Evolutionary conservation across 53 echinoderm and acorn worm species (phyloP).

Genomic region (Zoroaster sp.): DNA sequence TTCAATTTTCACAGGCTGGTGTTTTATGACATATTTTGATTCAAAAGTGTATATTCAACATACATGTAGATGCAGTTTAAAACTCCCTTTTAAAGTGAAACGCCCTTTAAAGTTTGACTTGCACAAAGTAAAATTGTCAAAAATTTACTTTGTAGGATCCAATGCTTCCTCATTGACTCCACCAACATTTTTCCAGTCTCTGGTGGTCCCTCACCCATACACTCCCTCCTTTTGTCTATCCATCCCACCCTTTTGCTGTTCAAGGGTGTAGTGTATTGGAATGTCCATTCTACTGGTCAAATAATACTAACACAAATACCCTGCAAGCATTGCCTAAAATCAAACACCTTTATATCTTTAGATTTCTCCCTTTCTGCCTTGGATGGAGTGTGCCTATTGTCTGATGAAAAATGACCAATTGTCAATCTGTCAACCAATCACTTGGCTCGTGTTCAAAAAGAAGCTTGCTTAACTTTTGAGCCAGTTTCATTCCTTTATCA

Average conservation of each 20-base stretch:
- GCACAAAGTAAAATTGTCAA: too few species aligned
- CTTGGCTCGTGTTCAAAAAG: not conserved
- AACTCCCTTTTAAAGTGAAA: too few species aligned
- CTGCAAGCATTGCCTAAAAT: not conserved
- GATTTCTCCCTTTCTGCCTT: not conserved
- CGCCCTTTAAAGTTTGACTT: too few species aligned
- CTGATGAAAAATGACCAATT: constrained; percentile 6
- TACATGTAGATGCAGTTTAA: too few species aligned
- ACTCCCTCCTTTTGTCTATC: not conserved
- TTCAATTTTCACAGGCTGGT: too few species aligned
- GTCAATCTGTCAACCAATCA: constrained; percentile 16
- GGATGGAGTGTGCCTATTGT: constrained; percentile 11
- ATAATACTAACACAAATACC: not conserved
- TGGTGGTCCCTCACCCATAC: not conserved
- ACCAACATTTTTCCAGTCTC: not conserved
- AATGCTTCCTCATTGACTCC: not conserved
- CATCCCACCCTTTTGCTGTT: not conserved
- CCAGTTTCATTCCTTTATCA: not conserved
- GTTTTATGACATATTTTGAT: too few species aligned
- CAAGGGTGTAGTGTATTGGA: constrained; percentile 18
- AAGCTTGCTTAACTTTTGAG: not conserved
- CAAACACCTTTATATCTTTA: constrained; percentile 12
- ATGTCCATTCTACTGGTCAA: constrained; percentile 30
- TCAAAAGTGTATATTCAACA: too few species aligned
- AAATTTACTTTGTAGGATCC: too few species aligned